These are phyloP conservation scores for Cerastoderma edule DNA, from an alignment of 2,888 invertebrate genomes.

Conservation along the genomic window DNA sequence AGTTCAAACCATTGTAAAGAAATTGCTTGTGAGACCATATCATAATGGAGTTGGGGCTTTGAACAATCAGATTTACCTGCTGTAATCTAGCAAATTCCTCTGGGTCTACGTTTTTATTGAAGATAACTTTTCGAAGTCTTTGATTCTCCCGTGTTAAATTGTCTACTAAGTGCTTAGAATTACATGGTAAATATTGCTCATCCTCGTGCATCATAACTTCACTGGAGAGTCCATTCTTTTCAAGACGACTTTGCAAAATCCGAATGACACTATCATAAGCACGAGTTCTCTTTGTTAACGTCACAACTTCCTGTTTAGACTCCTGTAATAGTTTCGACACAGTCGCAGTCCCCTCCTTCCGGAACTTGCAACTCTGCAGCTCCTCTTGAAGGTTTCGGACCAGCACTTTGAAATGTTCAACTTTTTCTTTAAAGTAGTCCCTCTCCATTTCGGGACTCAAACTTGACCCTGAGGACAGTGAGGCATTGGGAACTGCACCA, in stretches of 20 bases:
- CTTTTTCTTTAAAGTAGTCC: conserved; percentile 65
- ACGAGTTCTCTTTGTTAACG: conserved; percentile 64
- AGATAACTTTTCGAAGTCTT: conserved; percentile 65
- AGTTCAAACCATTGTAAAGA: too few species aligned
- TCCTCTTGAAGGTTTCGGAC: conserved; percentile 69
- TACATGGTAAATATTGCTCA: conserved; percentile 74
- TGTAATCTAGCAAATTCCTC: conserved; percentile 64
- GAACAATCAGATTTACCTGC: too few species aligned
- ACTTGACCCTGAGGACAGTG: conserved; percentile 2
- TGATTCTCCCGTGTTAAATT: conserved; percentile 76
- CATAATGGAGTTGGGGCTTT: too few species aligned
- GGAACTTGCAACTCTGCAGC: conserved; percentile 66
- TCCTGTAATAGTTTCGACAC: conserved; percentile 74
- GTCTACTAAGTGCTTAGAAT: conserved; percentile 73
- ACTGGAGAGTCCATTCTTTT: conserved; percentile 66
- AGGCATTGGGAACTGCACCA: background rate
- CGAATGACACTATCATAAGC: conserved; percentile 70
- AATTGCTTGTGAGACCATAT: too few species aligned
- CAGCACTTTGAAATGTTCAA: conserved; percentile 64
- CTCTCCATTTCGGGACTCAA: conserved; percentile 29
- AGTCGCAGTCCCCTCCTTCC: conserved; percentile 74
- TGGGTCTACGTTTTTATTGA: conserved; percentile 58
- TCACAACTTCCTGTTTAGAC: conserved; percentile 67
- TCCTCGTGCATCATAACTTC: conserved; percentile 68
- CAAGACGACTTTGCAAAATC: conserved; percentile 73